A percentile compares a stretch with the other conserved stretches of the same genome.
phyloP scores from a whole-genome alignment of 2,797 vertebrate species.

The Synaphobranchus kaupii region DNA sequence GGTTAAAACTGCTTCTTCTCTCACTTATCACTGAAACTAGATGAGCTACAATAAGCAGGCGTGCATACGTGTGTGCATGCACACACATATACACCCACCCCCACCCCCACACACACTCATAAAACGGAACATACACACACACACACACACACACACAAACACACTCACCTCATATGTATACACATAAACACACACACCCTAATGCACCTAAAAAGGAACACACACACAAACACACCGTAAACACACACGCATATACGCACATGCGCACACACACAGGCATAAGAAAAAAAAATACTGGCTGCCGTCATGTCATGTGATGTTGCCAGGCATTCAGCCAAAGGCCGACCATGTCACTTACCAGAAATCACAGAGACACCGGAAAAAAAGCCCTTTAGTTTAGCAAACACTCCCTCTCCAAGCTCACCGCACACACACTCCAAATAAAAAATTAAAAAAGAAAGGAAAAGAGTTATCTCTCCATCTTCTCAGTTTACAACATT shows the following conservation, averaged over 20 bases:
- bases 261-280: slow-evolving; percentile 58
- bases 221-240: slow-evolving; percentile 52
- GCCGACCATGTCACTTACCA: slow-evolving; percentile 81
- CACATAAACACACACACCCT: slow-evolving; percentile 35
- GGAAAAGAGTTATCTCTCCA: background rate
- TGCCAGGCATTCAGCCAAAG: slow-evolving; percentile 77
- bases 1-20: background rate
- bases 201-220: slow-evolving; percentile 26
- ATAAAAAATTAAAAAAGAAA: background rate
- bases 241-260: slow-evolving; percentile 42
- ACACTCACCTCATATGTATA: slow-evolving; percentile 13
- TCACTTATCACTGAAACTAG: slow-evolving; percentile 16
- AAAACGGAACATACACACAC: background rate
- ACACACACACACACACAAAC: background rate
- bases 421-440: background rate
- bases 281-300: background rate
- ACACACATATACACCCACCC: background rate
- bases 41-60: slow-evolving; percentile 32
- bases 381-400: slow-evolving; percentile 14
- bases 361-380: slow-evolving; percentile 66
- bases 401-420: background rate
- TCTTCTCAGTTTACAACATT: slow-evolving; percentile 6
- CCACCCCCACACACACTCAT: slow-evolving; percentile 15
- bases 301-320: slow-evolving; percentile 81
- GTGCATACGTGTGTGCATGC: slow-evolving; percentile 15